A percentile compares a stretch with the other conserved stretches of the same genome.
Evolutionary conservation across 1,140 invertebrate species (phyloP).

Genomic region (Laupala kohalensis): DNA sequence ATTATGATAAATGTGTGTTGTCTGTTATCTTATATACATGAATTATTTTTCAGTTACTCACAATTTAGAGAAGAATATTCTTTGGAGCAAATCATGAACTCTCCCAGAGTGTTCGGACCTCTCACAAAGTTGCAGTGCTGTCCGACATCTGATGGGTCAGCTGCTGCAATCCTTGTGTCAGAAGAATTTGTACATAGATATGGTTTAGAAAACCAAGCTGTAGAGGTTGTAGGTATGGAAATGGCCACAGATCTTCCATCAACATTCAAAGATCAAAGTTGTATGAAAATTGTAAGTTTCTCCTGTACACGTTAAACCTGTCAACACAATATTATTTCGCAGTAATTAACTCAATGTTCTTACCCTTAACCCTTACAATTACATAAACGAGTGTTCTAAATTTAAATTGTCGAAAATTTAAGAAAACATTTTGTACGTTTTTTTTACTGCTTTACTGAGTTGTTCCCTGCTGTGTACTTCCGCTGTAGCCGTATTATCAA

Average conservation of each 20-base stretch:
- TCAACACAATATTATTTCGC: background rate
- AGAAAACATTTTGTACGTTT: background rate
- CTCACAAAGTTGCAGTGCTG: conserved; percentile 93
- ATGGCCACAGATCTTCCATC: conserved; percentile 84
- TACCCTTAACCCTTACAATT: background rate
- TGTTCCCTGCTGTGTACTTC: too few species aligned
- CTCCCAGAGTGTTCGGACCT: conserved; percentile 73
- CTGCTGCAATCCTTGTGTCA: conserved; percentile 78
- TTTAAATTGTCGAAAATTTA: background rate
- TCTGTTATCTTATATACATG: too few species aligned
- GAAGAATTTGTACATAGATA: conserved; percentile 80
- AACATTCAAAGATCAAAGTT: conserved; percentile 71
- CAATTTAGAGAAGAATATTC: conserved; percentile 85
- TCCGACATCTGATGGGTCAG: conserved; percentile 92
- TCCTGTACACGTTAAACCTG: background rate
- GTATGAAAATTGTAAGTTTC: conserved; percentile 63
- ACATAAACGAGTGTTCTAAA: background rate
- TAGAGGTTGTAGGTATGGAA: conserved; percentile 92
- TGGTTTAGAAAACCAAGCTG: conserved; percentile 68
- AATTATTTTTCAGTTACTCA: conserved; percentile 49
- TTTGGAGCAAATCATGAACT: conserved; percentile 75
- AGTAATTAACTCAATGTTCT: background rate
- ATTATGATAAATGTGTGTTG: too few species aligned
- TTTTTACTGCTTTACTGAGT: too few species aligned
- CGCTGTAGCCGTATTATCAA: too few species aligned